Evolutionary conservation across 2,797 vertebrate species (phyloP).

Genomic region (Falco rusticolus): DNA sequence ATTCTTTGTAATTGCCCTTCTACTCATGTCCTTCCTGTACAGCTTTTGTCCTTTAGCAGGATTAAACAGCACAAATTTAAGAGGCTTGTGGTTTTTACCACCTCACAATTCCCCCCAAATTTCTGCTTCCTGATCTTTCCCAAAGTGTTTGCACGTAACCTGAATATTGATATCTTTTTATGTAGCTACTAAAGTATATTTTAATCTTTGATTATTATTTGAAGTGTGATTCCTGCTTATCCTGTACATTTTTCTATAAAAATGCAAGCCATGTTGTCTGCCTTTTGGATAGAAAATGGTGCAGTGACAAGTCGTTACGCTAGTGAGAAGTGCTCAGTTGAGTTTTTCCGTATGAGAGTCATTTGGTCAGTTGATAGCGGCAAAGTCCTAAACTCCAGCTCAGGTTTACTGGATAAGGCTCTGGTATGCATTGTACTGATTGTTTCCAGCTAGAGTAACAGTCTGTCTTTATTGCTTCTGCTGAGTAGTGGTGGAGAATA

Average conservation of each 20-base stretch:
- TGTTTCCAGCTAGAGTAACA: constrained; percentile 58
- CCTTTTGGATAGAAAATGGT: not conserved
- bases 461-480: constrained; percentile 5
- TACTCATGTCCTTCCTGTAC: not conserved
- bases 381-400: not conserved
- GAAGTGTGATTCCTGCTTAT: not conserved
- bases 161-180: not conserved
- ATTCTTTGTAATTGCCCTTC: not conserved
- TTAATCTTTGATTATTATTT: not conserved
- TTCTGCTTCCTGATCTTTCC: not conserved
- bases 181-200: not conserved
- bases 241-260: not conserved
- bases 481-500: constrained; percentile 18
- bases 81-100: not conserved
- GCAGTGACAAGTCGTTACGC: not conserved
- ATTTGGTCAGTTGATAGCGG: constrained; percentile 47
- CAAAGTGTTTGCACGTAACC: not conserved
- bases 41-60: not conserved
- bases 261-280: not conserved
- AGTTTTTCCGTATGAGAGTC: constrained; percentile 52
- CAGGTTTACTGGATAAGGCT: constrained; percentile 19
- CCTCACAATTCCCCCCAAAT: not conserved
- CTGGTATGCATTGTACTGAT: constrained; percentile 55
- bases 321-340: not conserved
- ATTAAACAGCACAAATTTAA: not conserved